Percentiles rank a stretch among this genome's conserved stretches.
These are phyloP conservation scores for Himantopus leucocephalus DNA, from an alignment of 2,113 vertebrate species.

Conservation along the genomic window DNA sequence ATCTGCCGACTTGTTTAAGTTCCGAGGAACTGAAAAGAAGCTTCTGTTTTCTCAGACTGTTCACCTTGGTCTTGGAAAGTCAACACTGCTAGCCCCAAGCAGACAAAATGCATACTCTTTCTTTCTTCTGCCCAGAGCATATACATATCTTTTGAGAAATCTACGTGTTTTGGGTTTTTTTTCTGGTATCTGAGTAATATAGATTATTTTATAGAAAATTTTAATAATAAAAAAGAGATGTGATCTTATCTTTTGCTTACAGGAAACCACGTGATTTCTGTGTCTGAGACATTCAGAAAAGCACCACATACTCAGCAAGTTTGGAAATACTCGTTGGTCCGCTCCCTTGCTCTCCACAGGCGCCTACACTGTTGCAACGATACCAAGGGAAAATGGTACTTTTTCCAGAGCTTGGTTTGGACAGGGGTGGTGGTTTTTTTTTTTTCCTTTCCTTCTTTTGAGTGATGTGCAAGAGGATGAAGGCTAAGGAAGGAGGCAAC, in stretches of 20 bases:
- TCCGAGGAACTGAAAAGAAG: background rate
- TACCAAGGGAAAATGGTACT: background rate
- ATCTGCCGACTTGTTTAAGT: background rate
- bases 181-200: background rate
- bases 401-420: background rate
- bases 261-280: background rate
- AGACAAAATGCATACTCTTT: background rate
- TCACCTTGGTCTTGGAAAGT: background rate
- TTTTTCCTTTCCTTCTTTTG: background rate
- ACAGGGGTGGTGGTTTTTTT: no score
- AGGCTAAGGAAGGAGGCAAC: background rate
- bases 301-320: background rate
- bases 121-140: background rate
- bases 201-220: background rate
- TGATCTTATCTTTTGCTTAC: background rate
- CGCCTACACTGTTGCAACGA: background rate
- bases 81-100: background rate
- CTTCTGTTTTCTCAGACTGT: background rate
- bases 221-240: background rate
- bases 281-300: background rate
- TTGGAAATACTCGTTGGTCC: background rate
- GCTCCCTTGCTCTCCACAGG: background rate
- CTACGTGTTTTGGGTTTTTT: no score
- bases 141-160: background rate
- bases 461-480: background rate